Evolutionary conservation across 2,797 vertebrate species (phyloP), one percentile per base, ranked within the genome.

Genomic region (Otolemur crassicaudatus): DNA sequence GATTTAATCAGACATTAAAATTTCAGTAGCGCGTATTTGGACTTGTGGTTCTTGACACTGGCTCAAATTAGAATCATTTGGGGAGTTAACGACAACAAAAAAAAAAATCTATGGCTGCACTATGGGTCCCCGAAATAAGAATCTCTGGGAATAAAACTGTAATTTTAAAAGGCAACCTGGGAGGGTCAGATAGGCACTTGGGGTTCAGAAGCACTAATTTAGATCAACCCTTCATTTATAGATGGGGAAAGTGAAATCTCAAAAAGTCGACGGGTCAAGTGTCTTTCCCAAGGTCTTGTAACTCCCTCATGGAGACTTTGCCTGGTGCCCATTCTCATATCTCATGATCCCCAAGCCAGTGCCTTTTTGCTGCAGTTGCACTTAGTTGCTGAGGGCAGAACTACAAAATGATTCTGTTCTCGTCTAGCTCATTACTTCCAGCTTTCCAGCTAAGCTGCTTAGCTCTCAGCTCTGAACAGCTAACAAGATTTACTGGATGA

Each of bases 361-460:
- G 16, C 10, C 37, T 67, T 90, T 95, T 80, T 25, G 63, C 67
- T 87, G 16, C 20, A 40, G 11, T 86, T 84, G 79, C 70, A 90
- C 87, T 90, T 89, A 75, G 87, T 56, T 95, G 56, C 37, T 88
- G 40, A 17, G 63, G 43, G 37, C 27, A 91, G 89, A 84, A 43
- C 13, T 31, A 7, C 53, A 79, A 34, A 69, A 60, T 58, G 83
- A 70, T 46, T 43, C 31, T 40, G 40, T n/a, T 75, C 19, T 6
- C 23, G 16, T 4, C 1, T 27, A 77, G 61, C 61, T 87, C 80
- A 72, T 87, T 81, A n/a, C 37, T 73, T 67, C 34, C 73, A 63
- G 81, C 53, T 90, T 79, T 87, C 49, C 63, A n/a, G 77, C 61
- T 88, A 70, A 95, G 79, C 56, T 14, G 80, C 87, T 91, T 92